Evolutionary conservation across 2,888 invertebrate genomes (phyloP), one percentile per base, ranked within the genome.

Genomic region (Malthinus seriepunctatus): DNA sequence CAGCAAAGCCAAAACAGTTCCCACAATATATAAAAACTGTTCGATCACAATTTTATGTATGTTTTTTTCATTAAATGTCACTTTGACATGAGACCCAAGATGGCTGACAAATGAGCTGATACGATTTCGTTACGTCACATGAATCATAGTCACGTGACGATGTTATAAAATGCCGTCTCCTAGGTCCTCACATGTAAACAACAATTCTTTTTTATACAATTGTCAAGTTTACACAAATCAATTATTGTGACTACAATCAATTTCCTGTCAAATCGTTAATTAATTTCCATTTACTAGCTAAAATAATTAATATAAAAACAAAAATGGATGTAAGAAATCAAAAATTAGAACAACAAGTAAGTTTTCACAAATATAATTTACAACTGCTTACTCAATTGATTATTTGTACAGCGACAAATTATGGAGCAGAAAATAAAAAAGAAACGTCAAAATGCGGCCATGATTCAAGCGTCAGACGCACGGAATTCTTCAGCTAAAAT

Each of bases 381-480:
- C 8, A 45, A 14, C 44, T 51, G 23, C 44, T 12, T 50, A 8
- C 57, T 54, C 67, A 60, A 54, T 64, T 66, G 60, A 67, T 63
- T 51, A 63, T 64, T 72, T 31, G 31, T 32, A 53, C 52, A 94
- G 93, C 86, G 92, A 64, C 93, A 93, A 79, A 75, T 93, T 67
- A 88, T 93, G 86, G 93, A 94, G 74, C 91, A 90, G 72, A 93
- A 93, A 78, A 91, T 93, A 85, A 88, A 89, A 69, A 91, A 92
- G 72, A 93, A 94, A 74, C 82, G 93, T 50, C 90, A 93, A 73
- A 88, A 88, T 58, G 87, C 90, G 48, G 91, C 93, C 32, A 90
- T 93, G 89, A 89, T 94, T 34, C 92, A 92, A 74, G 91, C 92
- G 6, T 93, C 93, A 56, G 93, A 93, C 79, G 81, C 90, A 61